Percentiles rank a stretch among this genome's conserved stretches.
Conservation (phyloP, 2,113 vertebrate genomes). For the Halichoerus grypus region DNA sequence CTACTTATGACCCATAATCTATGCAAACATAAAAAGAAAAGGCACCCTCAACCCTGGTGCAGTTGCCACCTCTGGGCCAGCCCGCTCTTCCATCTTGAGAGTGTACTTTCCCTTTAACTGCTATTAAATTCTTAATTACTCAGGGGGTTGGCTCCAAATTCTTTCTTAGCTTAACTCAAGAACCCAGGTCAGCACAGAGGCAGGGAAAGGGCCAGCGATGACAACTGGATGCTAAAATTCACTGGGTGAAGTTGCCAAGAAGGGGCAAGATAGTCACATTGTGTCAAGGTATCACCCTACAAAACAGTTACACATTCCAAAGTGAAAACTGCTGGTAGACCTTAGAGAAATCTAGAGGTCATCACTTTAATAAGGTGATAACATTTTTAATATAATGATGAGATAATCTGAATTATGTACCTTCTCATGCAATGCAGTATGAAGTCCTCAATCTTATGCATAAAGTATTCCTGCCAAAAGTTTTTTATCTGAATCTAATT, state of each 20-base stretch:
- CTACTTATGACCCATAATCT: not conserved
- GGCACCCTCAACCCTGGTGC: not conserved
- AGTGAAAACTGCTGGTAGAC: not conserved
- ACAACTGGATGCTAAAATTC: not conserved
- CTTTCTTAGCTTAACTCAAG: not conserved
- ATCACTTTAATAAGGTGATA: not conserved
- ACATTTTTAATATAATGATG: slow-evolving; percentile 10
- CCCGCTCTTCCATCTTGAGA: not conserved
- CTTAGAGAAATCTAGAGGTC: not conserved
- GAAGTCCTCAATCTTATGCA: not conserved
- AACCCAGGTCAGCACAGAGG: not conserved
- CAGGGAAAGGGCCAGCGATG: not conserved
- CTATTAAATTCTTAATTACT: not conserved
- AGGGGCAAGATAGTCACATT: not conserved
- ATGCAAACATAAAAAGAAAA: not conserved
- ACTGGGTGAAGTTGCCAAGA: not conserved
- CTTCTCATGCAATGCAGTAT: not conserved
- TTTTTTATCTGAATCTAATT: not conserved
- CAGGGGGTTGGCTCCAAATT: not conserved
- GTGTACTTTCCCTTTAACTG: not conserved
- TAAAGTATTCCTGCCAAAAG: not conserved
- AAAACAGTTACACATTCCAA: not conserved
- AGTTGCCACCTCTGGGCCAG: not conserved
- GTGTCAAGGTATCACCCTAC: not conserved
- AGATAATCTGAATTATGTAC: not conserved